Evolutionary conservation across 2,888 invertebrate species (phyloP).

Genomic region (Sinotaia quadrata): DNA sequence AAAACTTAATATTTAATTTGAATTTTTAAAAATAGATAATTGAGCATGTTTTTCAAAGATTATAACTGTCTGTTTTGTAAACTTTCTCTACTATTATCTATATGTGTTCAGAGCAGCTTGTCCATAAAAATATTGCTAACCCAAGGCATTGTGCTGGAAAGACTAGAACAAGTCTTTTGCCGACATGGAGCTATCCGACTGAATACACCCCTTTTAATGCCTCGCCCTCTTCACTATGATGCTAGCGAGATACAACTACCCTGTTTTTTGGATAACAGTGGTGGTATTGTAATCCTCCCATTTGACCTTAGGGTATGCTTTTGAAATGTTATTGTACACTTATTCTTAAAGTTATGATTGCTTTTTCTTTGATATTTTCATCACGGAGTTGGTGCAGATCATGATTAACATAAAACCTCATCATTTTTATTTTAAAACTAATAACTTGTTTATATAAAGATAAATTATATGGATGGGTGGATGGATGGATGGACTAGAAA

Average conservation of each 20-base stretch:
- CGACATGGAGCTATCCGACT: conserved; percentile 82
- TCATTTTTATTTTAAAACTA: neutral
- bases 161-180: conserved; percentile 65
- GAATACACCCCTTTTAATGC: conserved; percentile 85
- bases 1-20: too few species aligned
- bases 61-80: too few species aligned
- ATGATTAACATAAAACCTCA: neutral
- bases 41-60: too few species aligned
- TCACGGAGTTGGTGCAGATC: neutral
- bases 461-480: too few species aligned
- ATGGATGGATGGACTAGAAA: too few species aligned
- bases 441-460: too few species aligned
- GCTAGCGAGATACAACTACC: conserved; percentile 74
- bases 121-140: conserved; percentile 71
- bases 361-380: neutral
- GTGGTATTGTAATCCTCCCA: conserved; percentile 87
- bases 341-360: too few species aligned
- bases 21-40: too few species aligned
- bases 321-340: too few species aligned
- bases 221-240: conserved; percentile 71
- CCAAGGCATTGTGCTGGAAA: conserved; percentile 74
- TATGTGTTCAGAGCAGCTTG: conserved; percentile 43
- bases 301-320: conserved; percentile 80
- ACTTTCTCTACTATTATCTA: neutral
- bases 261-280: conserved; percentile 88